Percentiles rank a stretch among this genome's conserved stretches.
Conservation (phyloP, 2,888 invertebrate genomes). For the Baronia brevicornis region DNA sequence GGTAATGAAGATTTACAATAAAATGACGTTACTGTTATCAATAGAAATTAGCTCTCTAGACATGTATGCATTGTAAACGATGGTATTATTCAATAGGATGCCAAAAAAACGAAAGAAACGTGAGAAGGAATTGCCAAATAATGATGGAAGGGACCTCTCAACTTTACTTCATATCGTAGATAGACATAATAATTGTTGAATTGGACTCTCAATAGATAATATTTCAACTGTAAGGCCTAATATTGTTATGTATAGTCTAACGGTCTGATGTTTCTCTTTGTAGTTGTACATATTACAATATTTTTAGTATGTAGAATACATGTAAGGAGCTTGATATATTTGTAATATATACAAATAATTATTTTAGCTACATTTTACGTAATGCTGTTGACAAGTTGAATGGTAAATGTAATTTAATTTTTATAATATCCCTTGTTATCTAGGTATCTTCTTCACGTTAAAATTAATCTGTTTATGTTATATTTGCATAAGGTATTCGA, state of each 20-base stretch:
- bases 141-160: slow-evolving; percentile 58
- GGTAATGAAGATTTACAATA: slow-evolving; percentile 14
- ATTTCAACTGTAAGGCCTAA: slow-evolving; percentile 24
- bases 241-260: slow-evolving; percentile 24
- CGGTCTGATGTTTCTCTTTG: slow-evolving; percentile 45
- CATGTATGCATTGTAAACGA: slow-evolving; percentile 5
- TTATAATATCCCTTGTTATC: slow-evolving; percentile 33
- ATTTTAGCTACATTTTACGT: slow-evolving; percentile 39
- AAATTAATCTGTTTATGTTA: slow-evolving; percentile 32
- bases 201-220: slow-evolving; percentile 22
- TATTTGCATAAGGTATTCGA: slow-evolving; percentile 27
- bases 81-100: slow-evolving; percentile 24
- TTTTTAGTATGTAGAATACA: slow-evolving; percentile 11
- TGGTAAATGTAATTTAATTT: slow-evolving; percentile 24
- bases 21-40: slow-evolving; percentile 10
- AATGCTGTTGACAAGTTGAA: slow-evolving; percentile 35
- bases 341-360: slow-evolving; percentile 27
- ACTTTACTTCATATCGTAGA: slow-evolving; percentile 66
- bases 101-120: slow-evolving; percentile 47
- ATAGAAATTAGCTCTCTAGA: too few species aligned
- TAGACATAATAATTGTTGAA: slow-evolving; percentile 28
- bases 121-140: slow-evolving; percentile 58
- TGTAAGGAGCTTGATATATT: slow-evolving; percentile 33
- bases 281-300: slow-evolving; percentile 37
- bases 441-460: slow-evolving; percentile 28